These are phyloP conservation scores for Ciconia boyciana DNA, from an alignment of 2,113 vertebrate species.

Conservation along the genomic window DNA sequence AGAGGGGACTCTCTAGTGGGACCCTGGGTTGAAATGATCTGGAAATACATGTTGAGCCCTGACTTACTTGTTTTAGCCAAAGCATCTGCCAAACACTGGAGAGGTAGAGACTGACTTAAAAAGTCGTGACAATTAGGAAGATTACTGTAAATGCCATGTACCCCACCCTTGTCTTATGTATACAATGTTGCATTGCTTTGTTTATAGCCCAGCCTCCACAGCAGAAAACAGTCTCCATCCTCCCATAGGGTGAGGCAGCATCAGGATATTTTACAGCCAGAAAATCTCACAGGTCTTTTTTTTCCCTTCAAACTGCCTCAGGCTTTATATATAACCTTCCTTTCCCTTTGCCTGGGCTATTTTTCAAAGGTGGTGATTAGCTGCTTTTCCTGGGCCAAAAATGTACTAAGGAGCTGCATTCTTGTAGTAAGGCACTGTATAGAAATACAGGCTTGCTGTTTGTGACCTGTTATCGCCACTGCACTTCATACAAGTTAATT, in stretches of 20 bases:
- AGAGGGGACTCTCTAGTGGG: not conserved
- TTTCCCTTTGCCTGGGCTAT: not conserved
- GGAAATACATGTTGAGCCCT: not conserved
- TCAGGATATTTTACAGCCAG: not conserved
- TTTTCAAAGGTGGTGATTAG: not conserved
- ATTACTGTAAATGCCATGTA: not conserved
- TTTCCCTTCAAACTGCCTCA: not conserved
- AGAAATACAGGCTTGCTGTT: not conserved
- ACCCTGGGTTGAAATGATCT: not conserved
- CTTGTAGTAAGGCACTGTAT: not conserved
- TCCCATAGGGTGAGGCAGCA: not conserved
- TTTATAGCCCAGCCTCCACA: not conserved
- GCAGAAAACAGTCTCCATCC: not conserved
- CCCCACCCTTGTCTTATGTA: slow-evolving; percentile 20
- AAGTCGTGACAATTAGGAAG: not conserved
- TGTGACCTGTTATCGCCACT: not conserved
- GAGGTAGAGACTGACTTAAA: not conserved
- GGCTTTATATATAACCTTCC: not conserved
- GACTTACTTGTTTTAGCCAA: slow-evolving; percentile 15
- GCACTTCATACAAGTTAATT: not conserved
- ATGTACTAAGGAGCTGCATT: not conserved
- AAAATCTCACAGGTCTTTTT: not conserved
- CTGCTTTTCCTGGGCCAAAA: not conserved
- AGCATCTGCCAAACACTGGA: not conserved
- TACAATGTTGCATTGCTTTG: slow-evolving; percentile 19